Conservation (phyloP, 2,888 invertebrate species). For the Epistrophe grossulariae region DNA sequence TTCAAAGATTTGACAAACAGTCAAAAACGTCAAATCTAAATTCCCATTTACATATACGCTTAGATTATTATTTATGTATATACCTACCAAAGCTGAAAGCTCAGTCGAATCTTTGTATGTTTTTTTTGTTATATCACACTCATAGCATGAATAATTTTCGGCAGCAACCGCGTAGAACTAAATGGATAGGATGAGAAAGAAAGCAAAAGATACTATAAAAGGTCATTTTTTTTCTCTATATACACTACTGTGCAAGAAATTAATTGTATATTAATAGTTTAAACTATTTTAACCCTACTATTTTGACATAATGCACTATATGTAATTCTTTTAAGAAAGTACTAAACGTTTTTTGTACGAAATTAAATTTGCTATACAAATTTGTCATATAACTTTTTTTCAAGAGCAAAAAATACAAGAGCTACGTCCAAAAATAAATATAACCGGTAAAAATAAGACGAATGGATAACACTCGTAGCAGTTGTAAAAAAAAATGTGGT, state of each 20-base stretch:
- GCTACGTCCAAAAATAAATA: too few relatives aligned
- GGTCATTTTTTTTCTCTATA: not conserved
- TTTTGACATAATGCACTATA: too few relatives aligned
- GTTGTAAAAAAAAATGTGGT: too few relatives aligned
- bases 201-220: conserved; percentile 28
- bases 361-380: too few relatives aligned
- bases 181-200: conserved; percentile 1
- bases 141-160: conserved; percentile 70
- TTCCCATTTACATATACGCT: conserved; percentile 68
- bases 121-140: conserved; percentile 44
- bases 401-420: too few relatives aligned
- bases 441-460: too few relatives aligned
- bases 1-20: conserved; percentile 58
- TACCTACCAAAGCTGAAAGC: conserved; percentile 53
- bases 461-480: too few relatives aligned
- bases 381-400: too few relatives aligned
- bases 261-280: too few relatives aligned
- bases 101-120: conserved; percentile 54
- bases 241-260: not conserved
- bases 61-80: conserved; percentile 51
- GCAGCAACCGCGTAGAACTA: conserved; percentile 16
- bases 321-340: too few relatives aligned
- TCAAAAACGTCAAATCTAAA: conserved; percentile 58
- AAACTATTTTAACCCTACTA: too few relatives aligned
- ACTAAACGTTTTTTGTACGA: too few relatives aligned